Base-by-base conservation (phyloP, 2,888 invertebrate species). In the Lasius fuliginosus region DNA sequence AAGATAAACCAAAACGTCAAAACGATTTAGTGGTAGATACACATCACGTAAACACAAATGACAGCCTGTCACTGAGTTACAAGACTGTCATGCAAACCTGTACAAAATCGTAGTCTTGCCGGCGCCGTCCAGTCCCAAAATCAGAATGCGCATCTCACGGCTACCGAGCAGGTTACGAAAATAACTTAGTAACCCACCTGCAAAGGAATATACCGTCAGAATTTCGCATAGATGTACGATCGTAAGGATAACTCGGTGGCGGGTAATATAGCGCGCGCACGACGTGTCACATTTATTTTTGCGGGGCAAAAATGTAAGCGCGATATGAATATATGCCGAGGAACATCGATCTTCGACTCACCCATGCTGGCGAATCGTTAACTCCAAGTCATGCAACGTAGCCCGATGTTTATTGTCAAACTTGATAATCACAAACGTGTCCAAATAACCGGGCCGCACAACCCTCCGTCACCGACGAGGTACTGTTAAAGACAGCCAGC, bases 51-150 rank as follows among this genome's bases (percentile, higher is more conserved):
- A 68, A 76, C 27, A 56, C 23, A 30, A 27, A 56, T 42, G 53
- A 53, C 71, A 69, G 53, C 4, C 18, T 87, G 86, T 88, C 85
- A 77, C 15, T 46, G 27, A 65, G 46, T 64, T 68, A 18, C 42
- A 74, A 76, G 58, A 60, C 60, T 85, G 86, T 86, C 84, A 84
- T 83, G 81, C 74, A n/a, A 85, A 95, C 95, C 98, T 97, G 95
- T 99, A 99, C 88, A 99, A 95, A 95, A 99, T 99, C 86, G 99
- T 99, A 0, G 99, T 99, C 96, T 99, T 99, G 90, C 99, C 99
- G 94, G 99, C 99, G 86, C 99, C 99, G 95, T 99, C 99, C 91
- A 99, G 96, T 6, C 99, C 99, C 83, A 99, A 96, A 95, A 99
- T 99, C 92, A 99, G 96, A 95, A 99, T 99, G 93, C 99, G 96